Base-by-base conservation (phyloP, 2,888 invertebrate species). In the Chrysopilus asiliformis region DNA sequence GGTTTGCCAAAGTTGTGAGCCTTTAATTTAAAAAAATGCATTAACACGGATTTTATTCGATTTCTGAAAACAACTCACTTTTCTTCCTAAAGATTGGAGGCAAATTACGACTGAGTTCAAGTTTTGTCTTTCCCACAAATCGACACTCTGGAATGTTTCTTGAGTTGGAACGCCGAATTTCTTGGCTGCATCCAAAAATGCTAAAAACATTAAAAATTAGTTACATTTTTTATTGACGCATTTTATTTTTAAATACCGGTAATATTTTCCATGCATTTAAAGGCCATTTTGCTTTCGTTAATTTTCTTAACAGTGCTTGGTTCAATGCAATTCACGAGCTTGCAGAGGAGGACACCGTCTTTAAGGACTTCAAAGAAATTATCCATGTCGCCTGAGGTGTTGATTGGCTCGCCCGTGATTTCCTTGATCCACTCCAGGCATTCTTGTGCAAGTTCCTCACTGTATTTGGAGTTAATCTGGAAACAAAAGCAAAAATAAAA, bases 231-330 rank as follows among this genome's bases (percentile, higher is more conserved):
- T 19, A 3, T 26, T 15, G 12, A 4, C 28, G 18, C 4, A 4
- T 28, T 28, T 15, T 10, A 32, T 28, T 7, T 7, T 22, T 33
- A 36, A 32, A 39, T 43, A 53, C 54, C 56, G 10, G 91, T 90
- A 51, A 97, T 95, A 63, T 97, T 97, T 67, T 97, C 95, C 95
- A 97, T 97, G 66, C 91, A 91, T 58, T 94, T 94, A 67, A 95
- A 97, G 41, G 87, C 91, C 79, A 90, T 83, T 56, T 78, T 76
- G 40, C 82, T 83, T 50, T 76, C 76, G 64, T 95, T 94, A 49
- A 95, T 76, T 67, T 91, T 93, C 68, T 90, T 93, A 39, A 97
- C 79, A 36, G 78, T 74, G 29, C 82, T 85, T 0, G 85, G 77
- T 58, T 89, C 77, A 51, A 95, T 74, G 47, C 71, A 72, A 66